These are phyloP conservation scores for Dolichoris vasculosae DNA, from an alignment of 1,140 invertebrate genomes.

Conservation along the genomic window DNA sequence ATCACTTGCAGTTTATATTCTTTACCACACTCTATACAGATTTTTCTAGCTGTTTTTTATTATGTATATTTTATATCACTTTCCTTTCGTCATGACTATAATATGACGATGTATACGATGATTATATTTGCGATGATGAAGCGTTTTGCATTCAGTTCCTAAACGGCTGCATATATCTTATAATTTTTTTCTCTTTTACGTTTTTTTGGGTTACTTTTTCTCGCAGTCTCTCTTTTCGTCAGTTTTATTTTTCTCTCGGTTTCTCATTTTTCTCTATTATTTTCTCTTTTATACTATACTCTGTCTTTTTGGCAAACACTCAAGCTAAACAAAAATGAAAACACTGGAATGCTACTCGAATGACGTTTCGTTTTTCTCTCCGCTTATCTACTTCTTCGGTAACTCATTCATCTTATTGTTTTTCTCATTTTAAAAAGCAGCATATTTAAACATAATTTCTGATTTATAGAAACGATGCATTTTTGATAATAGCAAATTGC, in stretches of 20 bases:
- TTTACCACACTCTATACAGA: slow-evolving; percentile 24
- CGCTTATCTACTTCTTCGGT: not conserved
- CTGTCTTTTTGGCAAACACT: slow-evolving; percentile 19
- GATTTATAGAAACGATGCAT: not conserved
- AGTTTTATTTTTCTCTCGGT: slow-evolving; percentile 37
- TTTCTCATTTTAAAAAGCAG: not conserved
- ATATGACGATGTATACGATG: slow-evolving; percentile 56
- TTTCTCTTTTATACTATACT: slow-evolving; percentile 40
- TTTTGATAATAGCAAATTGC: not conserved
- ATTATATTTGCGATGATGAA: slow-evolving; percentile 59
- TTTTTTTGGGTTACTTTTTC: slow-evolving; percentile 5
- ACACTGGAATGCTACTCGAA: slow-evolving; percentile 58
- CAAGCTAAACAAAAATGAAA: slow-evolving; percentile 29
- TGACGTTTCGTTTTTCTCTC: slow-evolving; percentile 52
- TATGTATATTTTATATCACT: slow-evolving; percentile 49
- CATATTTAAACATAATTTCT: not conserved
- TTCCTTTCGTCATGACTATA: slow-evolving; percentile 59
- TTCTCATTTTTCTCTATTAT: not conserved
- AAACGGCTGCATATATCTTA: slow-evolving; percentile 49
- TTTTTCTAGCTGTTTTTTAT: slow-evolving; percentile 26
- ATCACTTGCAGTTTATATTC: slow-evolving; percentile 28
- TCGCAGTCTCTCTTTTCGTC: slow-evolving; percentile 23
- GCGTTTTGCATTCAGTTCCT: slow-evolving; percentile 60
- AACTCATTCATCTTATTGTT: not conserved
- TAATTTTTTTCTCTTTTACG: slow-evolving; percentile 43